Evolutionary conservation across 1,140 invertebrate genomes (phyloP).

Genomic region (Platyscapa corneri): DNA sequence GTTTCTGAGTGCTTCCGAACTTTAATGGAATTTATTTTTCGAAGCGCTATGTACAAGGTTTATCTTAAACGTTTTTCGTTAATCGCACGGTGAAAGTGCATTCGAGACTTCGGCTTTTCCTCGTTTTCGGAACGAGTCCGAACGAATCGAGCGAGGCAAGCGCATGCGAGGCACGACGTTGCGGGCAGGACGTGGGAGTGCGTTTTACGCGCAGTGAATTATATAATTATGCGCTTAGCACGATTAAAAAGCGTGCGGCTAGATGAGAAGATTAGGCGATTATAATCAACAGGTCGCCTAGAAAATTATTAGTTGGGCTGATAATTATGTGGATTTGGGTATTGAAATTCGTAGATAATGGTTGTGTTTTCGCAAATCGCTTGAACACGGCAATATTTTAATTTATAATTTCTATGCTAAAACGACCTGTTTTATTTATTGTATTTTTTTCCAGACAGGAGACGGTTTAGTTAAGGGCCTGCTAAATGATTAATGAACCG

Average conservation of each 20-base stretch:
- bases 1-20: background rate
- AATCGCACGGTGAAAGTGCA: conserved; percentile 32
- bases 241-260: conserved; percentile 41
- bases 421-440: background rate
- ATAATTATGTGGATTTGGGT: conserved; percentile 29
- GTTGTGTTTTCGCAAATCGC: conserved; percentile 3
- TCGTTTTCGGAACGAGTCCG: background rate
- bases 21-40: conserved; percentile 36
- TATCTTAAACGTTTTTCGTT: background rate
- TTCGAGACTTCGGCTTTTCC: background rate
- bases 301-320: conserved; percentile 34
- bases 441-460: background rate
- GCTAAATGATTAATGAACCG: conserved; percentile 1
- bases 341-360: conserved; percentile 35
- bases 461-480: background rate
- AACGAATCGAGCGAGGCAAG: background rate
- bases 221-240: conserved; percentile 35
- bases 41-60: background rate
- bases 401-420: conserved; percentile 15
- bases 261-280: conserved; percentile 30
- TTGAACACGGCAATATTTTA: background rate
- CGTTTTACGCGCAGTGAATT: conserved; percentile 37
- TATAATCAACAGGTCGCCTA: conserved; percentile 27
- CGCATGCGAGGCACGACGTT: background rate
- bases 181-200: background rate